Evolutionary conservation across 2,113 vertebrate genomes (phyloP), one percentile per base, ranked within the genome.

Genomic region (Mirza zaza): DNA sequence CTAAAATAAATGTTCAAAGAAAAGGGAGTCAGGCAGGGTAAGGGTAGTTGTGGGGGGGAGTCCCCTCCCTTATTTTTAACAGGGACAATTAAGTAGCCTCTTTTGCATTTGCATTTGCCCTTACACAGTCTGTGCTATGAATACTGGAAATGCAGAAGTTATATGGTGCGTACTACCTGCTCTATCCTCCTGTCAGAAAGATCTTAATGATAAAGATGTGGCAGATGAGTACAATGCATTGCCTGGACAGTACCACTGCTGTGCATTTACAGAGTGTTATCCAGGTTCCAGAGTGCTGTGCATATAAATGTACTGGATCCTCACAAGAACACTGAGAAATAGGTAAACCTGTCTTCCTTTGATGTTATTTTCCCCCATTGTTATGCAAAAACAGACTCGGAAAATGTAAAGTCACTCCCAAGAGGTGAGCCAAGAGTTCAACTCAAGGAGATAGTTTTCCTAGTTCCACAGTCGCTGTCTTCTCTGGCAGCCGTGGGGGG

Each of bases 41-140:
- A 25, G 15, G 4, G 0, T 23, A 48, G 2, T 12, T n/a, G 25
- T 3, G 0, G 9, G 27, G 14, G 18, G 63, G 11, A 13, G 4
- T 59, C 5, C 45, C 5, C 23, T 39, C 6, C 12, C 3, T 87
- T 77, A 14, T 45, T 50, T 83, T 67, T 36, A 63, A 17, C 10
- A n/a, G 52, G 20, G 21, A 81, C n/a, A 91, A 65, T 8, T 17
- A 77, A 79, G 4, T 15, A 20, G n/a, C 15, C 39, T 36, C 5
- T 73, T 73, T 84, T 89, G 68, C 50, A 8, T 34, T 65, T 83
- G 0, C 25, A 6, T 94, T 52, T 87, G 13, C 29, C 5, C 42
- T 68, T 50, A 2, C 4, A 9, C n/a, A 34, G 2, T 21, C 15
- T 92, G 3, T 15, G n/a, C 6, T 5, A 9, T 29, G 21, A 84